Evolutionary conservation across 2,888 invertebrate species (phyloP).

Genomic region (Eristalinus sepulchralis): DNA sequence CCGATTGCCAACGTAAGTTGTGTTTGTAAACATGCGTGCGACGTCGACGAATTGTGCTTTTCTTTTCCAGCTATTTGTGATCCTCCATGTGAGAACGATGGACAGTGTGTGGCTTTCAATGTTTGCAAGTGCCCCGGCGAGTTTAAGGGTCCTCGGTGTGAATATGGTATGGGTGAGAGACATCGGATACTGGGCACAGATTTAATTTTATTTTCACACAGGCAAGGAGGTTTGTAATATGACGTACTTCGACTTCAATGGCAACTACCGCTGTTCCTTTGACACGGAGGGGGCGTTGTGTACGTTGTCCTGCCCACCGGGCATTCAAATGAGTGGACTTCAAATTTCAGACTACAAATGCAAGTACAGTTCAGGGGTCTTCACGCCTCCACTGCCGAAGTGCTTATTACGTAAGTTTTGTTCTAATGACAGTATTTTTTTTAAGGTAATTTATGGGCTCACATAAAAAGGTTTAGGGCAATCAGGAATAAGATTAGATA

Average conservation of each 20-base stretch:
- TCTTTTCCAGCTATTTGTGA: constrained; percentile 82
- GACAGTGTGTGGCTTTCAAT: constrained; percentile 89
- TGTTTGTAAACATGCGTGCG: neutral
- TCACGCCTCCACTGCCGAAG: constrained; percentile 87
- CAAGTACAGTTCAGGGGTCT: constrained; percentile 85
- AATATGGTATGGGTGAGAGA: constrained; percentile 75
- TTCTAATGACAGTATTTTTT: neutral
- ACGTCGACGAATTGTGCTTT: neutral
- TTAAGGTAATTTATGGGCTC: neutral
- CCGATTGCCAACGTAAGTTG: constrained; percentile 86
- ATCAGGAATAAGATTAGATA: no score
- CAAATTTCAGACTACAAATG: constrained; percentile 86
- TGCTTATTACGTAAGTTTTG: constrained; percentile 84
- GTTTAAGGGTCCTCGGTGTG: constrained; percentile 81
- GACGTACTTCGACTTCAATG: constrained; percentile 87
- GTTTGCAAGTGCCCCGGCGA: constrained; percentile 89
- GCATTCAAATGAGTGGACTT: constrained; percentile 84
- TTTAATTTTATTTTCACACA: constrained; percentile 59
- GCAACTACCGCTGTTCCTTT: constrained; percentile 87
- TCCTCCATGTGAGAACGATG: constrained; percentile 90
- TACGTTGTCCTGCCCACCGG: constrained; percentile 85
- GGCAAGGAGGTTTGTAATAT: constrained; percentile 82
- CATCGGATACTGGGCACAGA: neutral
- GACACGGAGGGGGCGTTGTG: constrained; percentile 85
- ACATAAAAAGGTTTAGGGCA: no score